Evolutionary conservation across 2,797 vertebrate genomes (phyloP), one percentile per base, ranked within the genome.

Genomic region (Alosa sapidissima): DNA sequence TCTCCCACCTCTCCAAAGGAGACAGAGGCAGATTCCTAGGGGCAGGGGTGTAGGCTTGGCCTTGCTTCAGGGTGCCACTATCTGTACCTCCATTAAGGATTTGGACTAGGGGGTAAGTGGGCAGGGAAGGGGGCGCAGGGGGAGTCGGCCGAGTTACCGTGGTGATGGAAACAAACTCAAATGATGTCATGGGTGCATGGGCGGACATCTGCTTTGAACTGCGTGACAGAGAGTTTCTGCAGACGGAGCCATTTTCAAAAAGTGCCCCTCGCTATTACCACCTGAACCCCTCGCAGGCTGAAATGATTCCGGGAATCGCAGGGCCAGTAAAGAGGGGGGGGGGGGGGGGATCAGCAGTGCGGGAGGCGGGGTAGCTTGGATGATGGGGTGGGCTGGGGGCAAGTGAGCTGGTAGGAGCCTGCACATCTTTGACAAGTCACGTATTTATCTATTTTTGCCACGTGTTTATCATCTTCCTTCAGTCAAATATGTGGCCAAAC

Each of bases 131-230:
- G 68, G 36, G 68, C 14, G 28, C 28, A 36, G 28, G 65, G 24
- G 36, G 13, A 72, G 28, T 13, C 65, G 13, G 36, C 45, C 45
- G 41, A n/a, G 84, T 87, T 86, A 51, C 86, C 84, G 84, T 45
- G 33, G 24, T 81, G 54, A 83, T 19, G 58, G 85, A 82, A 87
- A 88, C 58, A 87, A 83, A 84, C 65, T 68, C 45, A 81, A 86
- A 84, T 84, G 49, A 89, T 85, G 84, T 89, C 83, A 87, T 65
- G 83, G 65, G 81, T 24, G 82, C 45, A 84, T 16, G 86, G 84
- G 36, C 41, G 82, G 28, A 41, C 72, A 58, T 54, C 72, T n/a
- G 86, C 72, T 86, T 85, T 83, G 41, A 60, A 86, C 68, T 60
- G 28, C 54, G 62, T 82, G 51, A 86, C 68, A 82, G 16, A 62